Evolutionary conservation across 1,140 invertebrate species (phyloP).

Genomic region (Phortica variegata): DNA sequence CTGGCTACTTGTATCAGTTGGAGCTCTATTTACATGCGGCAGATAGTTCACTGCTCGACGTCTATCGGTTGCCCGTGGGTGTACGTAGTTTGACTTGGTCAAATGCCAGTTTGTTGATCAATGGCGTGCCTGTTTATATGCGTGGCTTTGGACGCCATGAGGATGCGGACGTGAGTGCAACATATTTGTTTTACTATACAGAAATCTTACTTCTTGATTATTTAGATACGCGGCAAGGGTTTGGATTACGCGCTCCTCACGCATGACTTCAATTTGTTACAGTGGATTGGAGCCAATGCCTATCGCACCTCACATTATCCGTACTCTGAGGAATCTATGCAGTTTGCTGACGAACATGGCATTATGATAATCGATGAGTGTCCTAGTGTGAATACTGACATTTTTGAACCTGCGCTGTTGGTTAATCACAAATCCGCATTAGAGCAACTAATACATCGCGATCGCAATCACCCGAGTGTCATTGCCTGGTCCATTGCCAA

Average conservation of each 20-base stretch:
- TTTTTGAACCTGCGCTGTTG: conserved; percentile 60
- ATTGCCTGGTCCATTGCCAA: conserved; percentile 97
- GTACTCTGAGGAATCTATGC: conserved; percentile 96
- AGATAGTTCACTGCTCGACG: conserved; percentile 63
- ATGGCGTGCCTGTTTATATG: conserved; percentile 84
- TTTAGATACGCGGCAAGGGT: conserved; percentile 82
- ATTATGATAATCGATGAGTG: conserved; percentile 97
- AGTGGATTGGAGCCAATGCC: conserved; percentile 92
- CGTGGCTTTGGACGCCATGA: conserved; percentile 93
- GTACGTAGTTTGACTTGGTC: conserved; percentile 80
- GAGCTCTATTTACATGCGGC: conserved; percentile 58
- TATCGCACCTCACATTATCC: conserved; percentile 98
- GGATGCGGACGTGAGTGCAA: conserved; percentile 77
- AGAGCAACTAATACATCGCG: conserved; percentile 81
- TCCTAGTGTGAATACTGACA: conserved; percentile 85
- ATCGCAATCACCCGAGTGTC: conserved; percentile 91
- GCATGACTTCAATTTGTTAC: conserved; percentile 90
- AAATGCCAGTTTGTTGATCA: conserved; percentile 76
- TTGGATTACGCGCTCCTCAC: conserved; percentile 82
- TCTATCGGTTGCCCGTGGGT: conserved; percentile 82
- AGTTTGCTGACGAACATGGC: conserved; percentile 87
- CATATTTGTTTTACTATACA: not conserved
- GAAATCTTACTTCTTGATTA: conserved; percentile 18
- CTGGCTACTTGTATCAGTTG: conserved; percentile 75
- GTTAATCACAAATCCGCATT: conserved; percentile 81